Percentiles rank a stretch among this genome's conserved stretches.
phyloP scores from a whole-genome alignment of 2,113 vertebrate species.

The Hippocampus guttulatus region DNA sequence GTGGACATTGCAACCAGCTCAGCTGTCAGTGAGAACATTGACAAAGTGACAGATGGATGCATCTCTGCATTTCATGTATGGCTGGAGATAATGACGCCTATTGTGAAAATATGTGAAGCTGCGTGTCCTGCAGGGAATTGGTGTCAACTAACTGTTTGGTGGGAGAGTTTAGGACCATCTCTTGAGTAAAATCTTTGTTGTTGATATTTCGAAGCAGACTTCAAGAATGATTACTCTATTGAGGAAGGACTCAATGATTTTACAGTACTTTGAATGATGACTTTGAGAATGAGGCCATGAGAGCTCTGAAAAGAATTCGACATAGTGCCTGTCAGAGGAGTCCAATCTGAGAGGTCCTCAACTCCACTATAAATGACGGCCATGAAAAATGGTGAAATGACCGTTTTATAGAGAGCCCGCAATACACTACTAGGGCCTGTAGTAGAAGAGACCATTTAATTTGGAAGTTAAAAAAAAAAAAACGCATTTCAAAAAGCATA shows the following conservation, averaged over 20 bases:
- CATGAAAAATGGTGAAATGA: slow-evolving; percentile 31
- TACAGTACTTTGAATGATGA: neutral
- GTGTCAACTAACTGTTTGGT: neutral
- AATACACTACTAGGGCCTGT: neutral
- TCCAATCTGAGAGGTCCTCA: slow-evolving; percentile 17
- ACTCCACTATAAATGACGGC: slow-evolving; percentile 30
- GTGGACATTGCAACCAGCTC: slow-evolving; percentile 6
- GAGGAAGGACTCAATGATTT: neutral
- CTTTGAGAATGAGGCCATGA: slow-evolving; percentile 7
- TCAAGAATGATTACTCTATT: neutral
- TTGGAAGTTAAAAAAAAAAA: too few species aligned
- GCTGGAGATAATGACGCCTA: neutral
- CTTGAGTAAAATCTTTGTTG: too few species aligned
- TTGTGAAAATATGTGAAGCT: neutral
- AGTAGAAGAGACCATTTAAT: too few species aligned
- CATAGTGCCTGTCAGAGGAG: slow-evolving; percentile 21
- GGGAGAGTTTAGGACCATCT: neutral
- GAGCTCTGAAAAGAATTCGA: slow-evolving; percentile 21
- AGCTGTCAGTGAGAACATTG: neutral
- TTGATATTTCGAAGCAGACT: neutral
- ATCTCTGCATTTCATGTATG: neutral
- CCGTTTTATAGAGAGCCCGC: slow-evolving; percentile 40
- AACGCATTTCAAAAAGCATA: too few species aligned
- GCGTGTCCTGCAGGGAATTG: neutral
- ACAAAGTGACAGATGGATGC: neutral